Evolutionary conservation across 2,888 invertebrate genomes (phyloP), one percentile per base, ranked within the genome.

Genomic region (Endotricha flammealis): DNA sequence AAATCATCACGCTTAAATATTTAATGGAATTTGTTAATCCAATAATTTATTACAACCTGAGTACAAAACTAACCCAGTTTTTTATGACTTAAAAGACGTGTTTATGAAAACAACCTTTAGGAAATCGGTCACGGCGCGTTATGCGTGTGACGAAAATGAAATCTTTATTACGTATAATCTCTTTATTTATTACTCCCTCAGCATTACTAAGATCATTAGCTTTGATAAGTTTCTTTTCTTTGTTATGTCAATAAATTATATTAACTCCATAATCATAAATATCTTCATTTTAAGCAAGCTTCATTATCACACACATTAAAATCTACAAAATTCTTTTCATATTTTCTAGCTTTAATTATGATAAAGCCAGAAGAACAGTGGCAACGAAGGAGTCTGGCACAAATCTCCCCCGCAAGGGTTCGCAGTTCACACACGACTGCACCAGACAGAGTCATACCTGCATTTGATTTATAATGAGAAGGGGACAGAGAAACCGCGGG

Each of bases 381-480:
- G 36, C 29, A 34, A 36, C 35, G 28, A 31, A 36, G 30, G 42
- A 41, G 38, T 38, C 42, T 40, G 42, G 61, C 60, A 63, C 59
- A 64, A 61, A 63, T 57, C 53, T 51, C 63, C 61, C 64, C 57
- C 58, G 57, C 48, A 60, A 61, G 60, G 62, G 59, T 55, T 57
- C 56, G 57, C 60, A 65, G 63, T 72, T 74, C 70, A 66, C 70
- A 76, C 68, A 59, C 64, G 66, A 67, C 67, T 80, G 76, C 74
- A 52, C 61, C 63, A 69, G 80, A 79, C 80, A 65, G 68, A 70
- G 65, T 64, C 67, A 63, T 78, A 81, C 77, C 83, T 86, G 85
- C 77, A 63, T 77, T 80, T 86, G 83, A 86, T 85, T 86, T 83
- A 85, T 80, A 81, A 76, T 73, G 64, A 76, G 71, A 59, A 76